Conservation (phyloP, 2,797 vertebrate species). For the Macrochelys suwanniensis region DNA sequence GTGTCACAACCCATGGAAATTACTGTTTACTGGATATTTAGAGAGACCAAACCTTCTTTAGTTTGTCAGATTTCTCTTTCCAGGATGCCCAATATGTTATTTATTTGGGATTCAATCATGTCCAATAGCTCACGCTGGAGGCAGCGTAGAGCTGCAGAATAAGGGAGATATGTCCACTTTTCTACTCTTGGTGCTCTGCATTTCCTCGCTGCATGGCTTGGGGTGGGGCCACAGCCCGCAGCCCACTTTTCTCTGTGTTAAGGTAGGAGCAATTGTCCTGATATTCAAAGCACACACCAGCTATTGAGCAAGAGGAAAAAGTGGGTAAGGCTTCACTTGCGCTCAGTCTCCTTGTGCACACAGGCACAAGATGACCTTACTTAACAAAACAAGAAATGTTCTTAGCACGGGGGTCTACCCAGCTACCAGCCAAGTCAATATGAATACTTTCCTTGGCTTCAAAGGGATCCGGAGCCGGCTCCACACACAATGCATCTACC, state of each 20-base stretch:
- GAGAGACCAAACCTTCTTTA: not conserved
- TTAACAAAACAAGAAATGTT: not conserved
- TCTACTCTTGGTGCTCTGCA: not conserved
- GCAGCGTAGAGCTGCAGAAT: not conserved
- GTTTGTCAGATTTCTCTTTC: not conserved
- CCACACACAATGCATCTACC: not conserved
- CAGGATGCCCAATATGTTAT: not conserved
- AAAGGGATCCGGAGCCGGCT: not conserved
- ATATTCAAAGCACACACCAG: not conserved
- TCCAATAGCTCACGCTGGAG: not conserved
- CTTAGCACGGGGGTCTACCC: not conserved
- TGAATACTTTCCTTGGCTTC: not conserved
- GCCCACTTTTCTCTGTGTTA: not conserved
- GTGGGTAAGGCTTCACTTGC: not conserved
- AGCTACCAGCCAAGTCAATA: not conserved
- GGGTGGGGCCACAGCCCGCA: not conserved
- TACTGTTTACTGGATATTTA: not conserved
- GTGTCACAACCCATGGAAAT: not conserved
- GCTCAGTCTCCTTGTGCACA: not conserved
- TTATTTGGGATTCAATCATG: not conserved
- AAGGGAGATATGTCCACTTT: not conserved
- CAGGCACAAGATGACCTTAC: not conserved
- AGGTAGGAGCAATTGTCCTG: not conserved
- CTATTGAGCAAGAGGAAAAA: not conserved
- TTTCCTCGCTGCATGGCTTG: not conserved